phyloP scores from a whole-genome alignment of 2,113 vertebrate species.

The Zingel zingel region DNA sequence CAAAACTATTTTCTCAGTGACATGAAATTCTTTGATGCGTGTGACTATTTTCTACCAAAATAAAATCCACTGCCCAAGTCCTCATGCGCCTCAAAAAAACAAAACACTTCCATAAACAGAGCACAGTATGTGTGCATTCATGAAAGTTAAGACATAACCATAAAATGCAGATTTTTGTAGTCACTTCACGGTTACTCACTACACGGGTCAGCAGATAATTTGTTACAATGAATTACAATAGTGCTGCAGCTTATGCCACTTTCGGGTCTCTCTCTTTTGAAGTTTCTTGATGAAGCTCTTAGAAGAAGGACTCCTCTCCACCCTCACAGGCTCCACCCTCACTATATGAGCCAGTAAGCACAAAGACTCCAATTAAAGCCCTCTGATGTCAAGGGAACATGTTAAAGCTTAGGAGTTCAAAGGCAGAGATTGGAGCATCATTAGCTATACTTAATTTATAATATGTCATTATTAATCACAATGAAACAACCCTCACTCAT shows the following conservation, averaged over 20 bases:
- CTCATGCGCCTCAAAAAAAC: neutral
- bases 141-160: slow-evolving; percentile 7
- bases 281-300: slow-evolving; percentile 54
- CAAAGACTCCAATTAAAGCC: slow-evolving; percentile 77
- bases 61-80: neutral
- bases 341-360: slow-evolving; percentile 60
- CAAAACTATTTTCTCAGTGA: slow-evolving; percentile 5
- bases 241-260: slow-evolving; percentile 2
- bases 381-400: slow-evolving; percentile 55
- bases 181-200: slow-evolving; percentile 3
- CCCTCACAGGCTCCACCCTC: slow-evolving; percentile 23
- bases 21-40: neutral
- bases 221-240: slow-evolving; percentile 36
- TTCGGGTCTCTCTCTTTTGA: slow-evolving; percentile 34
- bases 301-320: slow-evolving; percentile 31
- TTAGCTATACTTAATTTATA: slow-evolving; percentile 66
- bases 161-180: slow-evolving; percentile 21
- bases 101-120: slow-evolving; percentile 7
- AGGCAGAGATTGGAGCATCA: slow-evolving; percentile 47
- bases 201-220: slow-evolving; percentile 29
- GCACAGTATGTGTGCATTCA: neutral
- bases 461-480: slow-evolving; percentile 60
- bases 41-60: slow-evolving; percentile 4
- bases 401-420: slow-evolving; percentile 68
- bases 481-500: slow-evolving; percentile 53